Conservation (phyloP, 2,888 invertebrate genomes). For the Lycia hirtaria region DNA sequence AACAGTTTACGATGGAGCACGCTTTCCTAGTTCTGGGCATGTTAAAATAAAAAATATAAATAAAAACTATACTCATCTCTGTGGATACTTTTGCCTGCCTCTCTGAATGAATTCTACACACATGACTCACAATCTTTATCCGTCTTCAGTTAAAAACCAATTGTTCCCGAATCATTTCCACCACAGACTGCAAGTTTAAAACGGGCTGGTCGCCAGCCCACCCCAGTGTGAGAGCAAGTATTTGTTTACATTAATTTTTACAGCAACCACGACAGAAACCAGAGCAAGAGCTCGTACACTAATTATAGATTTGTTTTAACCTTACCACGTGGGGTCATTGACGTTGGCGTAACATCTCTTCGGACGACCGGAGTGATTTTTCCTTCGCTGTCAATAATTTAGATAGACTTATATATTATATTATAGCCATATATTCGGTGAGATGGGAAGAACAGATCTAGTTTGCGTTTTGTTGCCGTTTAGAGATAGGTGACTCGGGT, state of each 20-base stretch:
- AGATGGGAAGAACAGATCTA: conserved; percentile 21
- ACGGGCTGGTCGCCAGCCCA: conserved; percentile 59
- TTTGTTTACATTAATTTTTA: conserved; percentile 84
- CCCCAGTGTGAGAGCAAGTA: conserved; percentile 76
- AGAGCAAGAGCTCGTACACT: conserved; percentile 72
- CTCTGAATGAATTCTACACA: no score
- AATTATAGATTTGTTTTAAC: conserved; percentile 76
- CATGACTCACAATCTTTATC: no score
- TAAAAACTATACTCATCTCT: no score
- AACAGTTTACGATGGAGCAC: no score
- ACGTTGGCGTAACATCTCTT: conserved; percentile 51
- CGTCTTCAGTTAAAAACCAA: no score
- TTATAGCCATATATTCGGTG: conserved; percentile 27
- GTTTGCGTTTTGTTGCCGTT: conserved; percentile 9
- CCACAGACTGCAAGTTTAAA: conserved; percentile 47
- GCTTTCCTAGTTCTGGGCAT: no score
- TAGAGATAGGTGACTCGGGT: background rate
- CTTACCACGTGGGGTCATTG: conserved; percentile 79
- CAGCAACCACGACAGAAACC: conserved; percentile 83
- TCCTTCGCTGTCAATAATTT: conserved; percentile 38
- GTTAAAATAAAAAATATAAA: no score
- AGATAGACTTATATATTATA: conserved; percentile 24
- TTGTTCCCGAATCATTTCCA: conserved; percentile 20
- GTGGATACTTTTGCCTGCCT: no score
- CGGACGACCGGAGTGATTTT: conserved; percentile 41